A percentile compares a stretch with the other conserved stretches of the same genome.
Conservation (phyloP, 2,113 vertebrate species). For the Pogonocichla stellata region DNA sequence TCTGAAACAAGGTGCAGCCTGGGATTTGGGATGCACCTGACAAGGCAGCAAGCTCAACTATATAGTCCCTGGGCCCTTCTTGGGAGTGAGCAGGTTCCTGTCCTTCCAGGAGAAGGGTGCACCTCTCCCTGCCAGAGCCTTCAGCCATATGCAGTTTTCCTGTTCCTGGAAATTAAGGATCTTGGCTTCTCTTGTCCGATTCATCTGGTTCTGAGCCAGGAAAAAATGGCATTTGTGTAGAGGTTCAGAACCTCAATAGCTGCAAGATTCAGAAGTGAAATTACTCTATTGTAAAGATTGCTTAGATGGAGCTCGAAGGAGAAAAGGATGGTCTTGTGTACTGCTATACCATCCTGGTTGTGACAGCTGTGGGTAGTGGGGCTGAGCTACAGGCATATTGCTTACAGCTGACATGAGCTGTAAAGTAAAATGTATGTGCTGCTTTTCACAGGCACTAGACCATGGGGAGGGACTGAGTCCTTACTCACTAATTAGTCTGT, state of each 20-base stretch:
- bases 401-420: neutral
- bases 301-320: neutral
- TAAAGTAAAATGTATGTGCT: neutral
- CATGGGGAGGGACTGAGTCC: neutral
- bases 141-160: neutral
- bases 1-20: neutral
- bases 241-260: neutral
- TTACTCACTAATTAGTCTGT: neutral
- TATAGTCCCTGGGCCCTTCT: neutral
- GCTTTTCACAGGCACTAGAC: neutral
- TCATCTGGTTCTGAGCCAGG: neutral
- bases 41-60: neutral
- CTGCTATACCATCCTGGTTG: neutral
- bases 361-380: neutral
- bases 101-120: neutral
- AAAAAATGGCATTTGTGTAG: neutral
- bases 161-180: neutral
- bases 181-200: neutral
- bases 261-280: neutral
- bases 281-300: neutral
- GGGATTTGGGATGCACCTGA: neutral
- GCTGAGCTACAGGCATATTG: neutral
- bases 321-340: neutral
- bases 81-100: fast-evolving
- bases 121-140: neutral